phyloP scores from a whole-genome alignment of 1,140 invertebrate genomes.

The Drosophila fuyamai region DNA sequence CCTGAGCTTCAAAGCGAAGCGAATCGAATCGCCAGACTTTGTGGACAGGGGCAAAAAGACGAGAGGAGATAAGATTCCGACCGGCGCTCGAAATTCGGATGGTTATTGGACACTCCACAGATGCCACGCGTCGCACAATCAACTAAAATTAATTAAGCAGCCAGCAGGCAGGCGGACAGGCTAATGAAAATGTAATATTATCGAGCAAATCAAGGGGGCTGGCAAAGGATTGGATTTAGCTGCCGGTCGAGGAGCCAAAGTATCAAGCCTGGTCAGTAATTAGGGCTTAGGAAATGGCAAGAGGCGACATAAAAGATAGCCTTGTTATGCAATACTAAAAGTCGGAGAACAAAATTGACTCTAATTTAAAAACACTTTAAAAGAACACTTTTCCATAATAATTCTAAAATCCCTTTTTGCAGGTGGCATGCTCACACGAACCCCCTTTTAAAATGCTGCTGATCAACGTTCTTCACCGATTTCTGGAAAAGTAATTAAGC shows the following conservation, averaged over 20 bases:
- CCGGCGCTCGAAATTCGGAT: slow-evolving; percentile 36
- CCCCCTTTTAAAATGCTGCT: neutral
- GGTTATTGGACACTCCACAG: slow-evolving; percentile 76
- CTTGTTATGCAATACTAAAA: neutral
- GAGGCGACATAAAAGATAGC: neutral
- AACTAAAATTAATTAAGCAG: slow-evolving; percentile 75
- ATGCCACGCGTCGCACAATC: slow-evolving; percentile 65
- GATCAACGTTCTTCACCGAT: neutral
- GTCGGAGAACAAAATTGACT: too few relatives aligned
- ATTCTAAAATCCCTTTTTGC: neutral
- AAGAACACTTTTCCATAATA: too few relatives aligned
- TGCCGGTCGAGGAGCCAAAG: slow-evolving; percentile 10
- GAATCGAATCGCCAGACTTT: slow-evolving; percentile 31
- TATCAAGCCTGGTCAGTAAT: slow-evolving; percentile 4
- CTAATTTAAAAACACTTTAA: too few relatives aligned
- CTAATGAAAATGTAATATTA: slow-evolving; percentile 76
- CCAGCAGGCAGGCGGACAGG: slow-evolving; percentile 29
- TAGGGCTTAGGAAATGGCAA: neutral
- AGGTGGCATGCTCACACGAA: neutral
- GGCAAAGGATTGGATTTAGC: slow-evolving; percentile 18
- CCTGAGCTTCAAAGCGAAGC: slow-evolving; percentile 41
- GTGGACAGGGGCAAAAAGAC: slow-evolving; percentile 20
- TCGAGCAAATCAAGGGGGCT: slow-evolving; percentile 20
- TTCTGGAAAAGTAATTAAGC: slow-evolving; percentile 61
- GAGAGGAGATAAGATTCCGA: slow-evolving; percentile 17